phyloP scores from a whole-genome alignment of 1,140 invertebrate genomes.

The Vanessa atalanta region DNA sequence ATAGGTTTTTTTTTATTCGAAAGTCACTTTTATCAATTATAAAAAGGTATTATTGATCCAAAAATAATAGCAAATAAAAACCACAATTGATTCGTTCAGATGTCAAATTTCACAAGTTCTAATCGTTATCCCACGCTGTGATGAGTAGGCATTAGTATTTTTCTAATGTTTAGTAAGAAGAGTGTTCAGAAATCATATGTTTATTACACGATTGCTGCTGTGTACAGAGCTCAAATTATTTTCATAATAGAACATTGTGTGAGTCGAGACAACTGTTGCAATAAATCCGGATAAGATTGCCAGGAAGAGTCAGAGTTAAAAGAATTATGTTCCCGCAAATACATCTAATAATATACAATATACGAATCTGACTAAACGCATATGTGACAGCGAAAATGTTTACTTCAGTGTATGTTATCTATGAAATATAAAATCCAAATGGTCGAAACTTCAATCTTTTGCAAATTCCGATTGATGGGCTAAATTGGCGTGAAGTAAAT shows the following conservation, averaged over 20 bases:
- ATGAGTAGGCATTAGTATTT: no score
- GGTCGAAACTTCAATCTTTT: no score
- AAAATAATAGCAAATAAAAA: no score
- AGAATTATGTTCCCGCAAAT: conserved; percentile 1
- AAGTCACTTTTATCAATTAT: no score
- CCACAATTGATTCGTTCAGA: no score
- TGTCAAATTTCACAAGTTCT: no score
- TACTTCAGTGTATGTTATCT: background rate
- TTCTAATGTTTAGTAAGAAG: no score
- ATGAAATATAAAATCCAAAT: background rate
- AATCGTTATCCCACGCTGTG: no score
- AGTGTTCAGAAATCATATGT: no score
- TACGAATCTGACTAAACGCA: background rate
- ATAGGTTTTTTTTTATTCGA: no score
- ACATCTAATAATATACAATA: conserved; percentile 13
- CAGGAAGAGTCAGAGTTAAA: background rate
- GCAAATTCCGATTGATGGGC: background rate
- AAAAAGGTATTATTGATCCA: no score
- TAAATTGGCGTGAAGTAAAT: background rate
- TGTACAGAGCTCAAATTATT: background rate
- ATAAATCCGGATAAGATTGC: conserved; percentile 3
- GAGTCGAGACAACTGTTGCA: background rate
- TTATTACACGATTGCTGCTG: no score
- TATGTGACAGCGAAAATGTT: background rate
- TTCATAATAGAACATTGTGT: background rate